Evolutionary conservation across 2,888 invertebrate species (phyloP), one percentile per base, ranked within the genome.

Genomic region (Caenorhabditis becei): DNA sequence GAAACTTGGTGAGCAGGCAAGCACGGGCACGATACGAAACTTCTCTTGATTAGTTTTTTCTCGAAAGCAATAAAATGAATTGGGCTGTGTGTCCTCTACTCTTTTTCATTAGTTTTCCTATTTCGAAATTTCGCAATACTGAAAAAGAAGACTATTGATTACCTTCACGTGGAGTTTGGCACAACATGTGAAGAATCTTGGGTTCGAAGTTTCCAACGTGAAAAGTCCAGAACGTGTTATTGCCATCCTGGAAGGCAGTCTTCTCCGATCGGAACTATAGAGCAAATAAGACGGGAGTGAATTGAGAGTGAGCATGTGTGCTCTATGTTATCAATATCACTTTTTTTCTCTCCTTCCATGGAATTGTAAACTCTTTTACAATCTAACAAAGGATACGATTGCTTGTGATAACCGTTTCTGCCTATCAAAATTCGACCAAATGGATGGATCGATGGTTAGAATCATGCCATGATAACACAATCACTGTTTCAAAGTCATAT

Each of bases 91-190:
- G 3, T n/a, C 16, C 7, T 56, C 7, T 26, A 16, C 56, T 26
- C 14, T 26, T 56, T 56, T 32, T 10, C 53, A 20, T 53, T 16
- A n/a, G n/a, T n/a, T n/a, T 41, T 7, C 14, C 41, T 14, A 41
- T 41, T 41, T 41, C 14, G 10, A 4, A 32, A 41, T 41, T 41
- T 41, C 41, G 32, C 32, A 32, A 32, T 10, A 32, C 32, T 7
- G n/a, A n/a, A n/a, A n/a, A n/a, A n/a, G n/a, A n/a, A n/a, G n/a
- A n/a, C n/a, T 37, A 24, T 63, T 51, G n/a, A n/a, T 47, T 66
- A 84, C 82, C 83, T 84, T 84, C 10, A 71, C 54, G 59, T 84
- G 83, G 26, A 82, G 20, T 47, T 14, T 62, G 14, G 79, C 77
- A 41, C 80, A 72, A 53, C 77, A 78, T 7, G 77, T 84, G 66